phyloP scores from a whole-genome alignment of 2,888 invertebrate genomes.

The Apodemia zela region DNA sequence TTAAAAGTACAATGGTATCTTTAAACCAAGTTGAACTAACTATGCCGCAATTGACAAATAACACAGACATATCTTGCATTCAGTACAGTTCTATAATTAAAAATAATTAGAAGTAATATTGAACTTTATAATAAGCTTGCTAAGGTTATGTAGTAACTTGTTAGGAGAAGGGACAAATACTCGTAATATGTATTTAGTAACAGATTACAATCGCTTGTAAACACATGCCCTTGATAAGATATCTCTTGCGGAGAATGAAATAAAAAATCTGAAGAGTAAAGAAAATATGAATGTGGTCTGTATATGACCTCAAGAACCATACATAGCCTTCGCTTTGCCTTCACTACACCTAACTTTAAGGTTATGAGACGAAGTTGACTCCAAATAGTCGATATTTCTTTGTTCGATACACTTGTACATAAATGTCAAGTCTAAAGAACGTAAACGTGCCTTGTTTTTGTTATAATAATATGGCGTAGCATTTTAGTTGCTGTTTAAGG shows the following conservation, averaged over 20 bases:
- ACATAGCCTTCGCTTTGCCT: conserved; percentile 37
- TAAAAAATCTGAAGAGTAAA: not conserved
- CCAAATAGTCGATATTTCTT: conserved; percentile 54
- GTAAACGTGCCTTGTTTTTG: conserved; percentile 48
- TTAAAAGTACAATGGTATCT: no score
- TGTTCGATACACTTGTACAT: conserved; percentile 49
- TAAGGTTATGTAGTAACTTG: no score
- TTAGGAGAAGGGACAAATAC: no score
- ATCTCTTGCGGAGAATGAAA: not conserved
- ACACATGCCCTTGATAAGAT: not conserved
- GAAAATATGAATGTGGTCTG: not conserved
- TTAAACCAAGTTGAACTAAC: no score
- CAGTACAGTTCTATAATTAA: no score
- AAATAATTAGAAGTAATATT: no score
- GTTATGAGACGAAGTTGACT: conserved; percentile 47
- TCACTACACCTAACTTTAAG: conserved; percentile 40
- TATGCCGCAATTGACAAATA: no score
- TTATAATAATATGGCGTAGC: conserved; percentile 29
- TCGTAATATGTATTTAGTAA: no score
- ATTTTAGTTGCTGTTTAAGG: conserved; percentile 27
- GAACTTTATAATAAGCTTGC: no score
- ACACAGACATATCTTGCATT: no score
- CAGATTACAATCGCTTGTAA: not conserved
- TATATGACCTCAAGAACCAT: not conserved
- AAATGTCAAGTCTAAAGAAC: conserved; percentile 57